These are phyloP conservation scores for Drosophila sulfurigaster DNA, from an alignment of 1,140 invertebrate species.

Conservation along the genomic window DNA sequence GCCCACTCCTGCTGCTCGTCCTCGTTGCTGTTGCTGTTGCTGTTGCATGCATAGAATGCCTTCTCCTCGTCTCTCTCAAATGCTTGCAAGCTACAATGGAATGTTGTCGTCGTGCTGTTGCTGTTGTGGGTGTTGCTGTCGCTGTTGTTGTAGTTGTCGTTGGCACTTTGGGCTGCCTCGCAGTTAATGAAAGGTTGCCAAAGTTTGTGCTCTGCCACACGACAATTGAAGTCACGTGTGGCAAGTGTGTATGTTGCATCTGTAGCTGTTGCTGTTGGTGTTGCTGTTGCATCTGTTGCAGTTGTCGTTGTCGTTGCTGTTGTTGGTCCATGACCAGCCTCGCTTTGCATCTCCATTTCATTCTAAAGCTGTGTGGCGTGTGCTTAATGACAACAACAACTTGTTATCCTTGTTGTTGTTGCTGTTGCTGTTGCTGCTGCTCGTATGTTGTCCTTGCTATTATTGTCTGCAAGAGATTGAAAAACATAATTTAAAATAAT, in stretches of 20 bases:
- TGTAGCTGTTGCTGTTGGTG: slow-evolving; percentile 25
- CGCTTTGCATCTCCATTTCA: slow-evolving; percentile 84
- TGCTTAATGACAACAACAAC: slow-evolving; percentile 50
- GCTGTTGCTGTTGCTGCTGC: slow-evolving; percentile 18
- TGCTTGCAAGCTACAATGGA: slow-evolving; percentile 70
- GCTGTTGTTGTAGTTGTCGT: slow-evolving; percentile 38
- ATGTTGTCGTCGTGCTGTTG: slow-evolving; percentile 56
- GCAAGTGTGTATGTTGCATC: slow-evolving; percentile 35
- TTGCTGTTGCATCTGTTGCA: slow-evolving; percentile 26
- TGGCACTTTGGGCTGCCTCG: slow-evolving; percentile 38
- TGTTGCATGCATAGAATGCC: slow-evolving; percentile 58
- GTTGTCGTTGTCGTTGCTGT: slow-evolving; percentile 35
- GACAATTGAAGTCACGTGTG: slow-evolving; percentile 58
- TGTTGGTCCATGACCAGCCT: slow-evolving; percentile 79
- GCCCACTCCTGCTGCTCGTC: slow-evolving; percentile 15
- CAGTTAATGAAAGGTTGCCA: slow-evolving; percentile 73
- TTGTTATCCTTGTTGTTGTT: slow-evolving; percentile 28
- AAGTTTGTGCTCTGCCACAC: slow-evolving; percentile 54
- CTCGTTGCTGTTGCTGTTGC: slow-evolving; percentile 14
- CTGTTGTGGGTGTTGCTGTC: slow-evolving; percentile 39
- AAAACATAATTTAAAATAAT: not conserved
- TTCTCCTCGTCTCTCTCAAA: slow-evolving; percentile 52
- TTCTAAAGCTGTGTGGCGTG: slow-evolving; percentile 76
- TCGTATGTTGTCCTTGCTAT: slow-evolving; percentile 13
- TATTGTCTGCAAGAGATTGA: slow-evolving; percentile 8